Evolutionary conservation across 92 coral and sea anemone species (phyloP), one percentile per base, ranked within the genome.

Genomic region (Bergia sp.): DNA sequence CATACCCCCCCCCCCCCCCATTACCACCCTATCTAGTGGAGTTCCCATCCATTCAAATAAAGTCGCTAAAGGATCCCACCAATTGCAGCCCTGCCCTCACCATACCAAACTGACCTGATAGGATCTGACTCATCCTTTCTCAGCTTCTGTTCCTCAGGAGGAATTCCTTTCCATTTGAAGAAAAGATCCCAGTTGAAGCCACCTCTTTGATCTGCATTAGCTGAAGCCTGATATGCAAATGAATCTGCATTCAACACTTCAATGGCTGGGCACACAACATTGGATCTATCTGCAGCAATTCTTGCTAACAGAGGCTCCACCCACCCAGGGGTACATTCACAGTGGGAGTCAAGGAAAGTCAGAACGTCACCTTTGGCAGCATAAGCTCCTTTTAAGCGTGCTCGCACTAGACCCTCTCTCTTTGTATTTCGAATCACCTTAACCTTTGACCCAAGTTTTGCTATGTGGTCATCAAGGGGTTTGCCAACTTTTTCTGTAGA

Each of bases 301-400:
- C 99, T 91, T 16, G 96, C 99, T 67, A 97, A 86, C 53, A 97
- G 86, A 37, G 99, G 99, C 91, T 97, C 99, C 29, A 86, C 99
- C 99, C 99, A 97, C 11, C 99, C 99, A 44, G 99, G 98, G 11
- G 99, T 97, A 11, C 96, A 96, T 88, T 97, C 99, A 88, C 99
- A 97, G 72, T 97, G 99, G 21, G 99, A 97, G 86, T 97, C 99
- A 21, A 97, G 90, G 85, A 97, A 97, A 7, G 99, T 97, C 15
- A 97, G 95, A 8, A 96, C 98, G 44, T 97, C 98, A 7, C 99
- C 99, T 29, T 66, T 93, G 73, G 99, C 97, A 8, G 82, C 87
- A 57, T 93, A 47, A 38, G 99, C 99, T 65, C 99, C 99, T 64
- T 92, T 94, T 50, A 97, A 89, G 58, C 99, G 93, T 1, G 99